phyloP scores from a whole-genome alignment of 2,113 vertebrate species.

The Lophotis ruficrista region DNA sequence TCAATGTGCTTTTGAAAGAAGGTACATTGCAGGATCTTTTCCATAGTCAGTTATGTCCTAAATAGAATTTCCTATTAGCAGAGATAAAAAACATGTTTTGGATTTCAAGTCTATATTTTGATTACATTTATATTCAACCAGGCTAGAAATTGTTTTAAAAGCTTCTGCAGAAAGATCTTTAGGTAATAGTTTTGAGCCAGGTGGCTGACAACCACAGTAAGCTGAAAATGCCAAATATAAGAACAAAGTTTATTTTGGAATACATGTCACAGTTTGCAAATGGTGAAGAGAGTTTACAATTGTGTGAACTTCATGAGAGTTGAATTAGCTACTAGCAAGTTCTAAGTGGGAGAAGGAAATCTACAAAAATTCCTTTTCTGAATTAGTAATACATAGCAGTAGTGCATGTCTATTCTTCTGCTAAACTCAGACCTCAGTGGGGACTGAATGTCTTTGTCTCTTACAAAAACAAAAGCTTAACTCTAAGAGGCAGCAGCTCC shows the following conservation, averaged over 20 bases:
- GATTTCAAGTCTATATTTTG: neutral
- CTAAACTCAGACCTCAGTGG: neutral
- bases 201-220: neutral
- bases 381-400: neutral
- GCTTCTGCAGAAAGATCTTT: neutral
- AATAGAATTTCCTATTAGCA: neutral
- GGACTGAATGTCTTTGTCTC: neutral
- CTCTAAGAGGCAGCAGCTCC: neutral
- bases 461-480: neutral
- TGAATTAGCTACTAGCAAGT: neutral
- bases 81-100: neutral
- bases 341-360: neutral
- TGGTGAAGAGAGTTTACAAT: neutral
- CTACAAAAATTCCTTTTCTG: neutral
- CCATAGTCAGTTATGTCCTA: neutral
- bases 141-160: neutral
- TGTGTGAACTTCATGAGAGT: neutral
- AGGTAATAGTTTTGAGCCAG: constrained; percentile 19
- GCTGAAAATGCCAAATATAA: constrained; percentile 22
- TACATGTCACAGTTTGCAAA: neutral
- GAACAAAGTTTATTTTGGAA: constrained; percentile 53
- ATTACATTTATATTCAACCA: neutral
- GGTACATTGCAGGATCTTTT: neutral
- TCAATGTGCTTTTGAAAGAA: neutral
- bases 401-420: neutral